Percentiles rank a stretch among this genome's conserved stretches.
Evolutionary conservation across 2,888 invertebrate species (phyloP).

Genomic region (Leptothorax acervorum): DNA sequence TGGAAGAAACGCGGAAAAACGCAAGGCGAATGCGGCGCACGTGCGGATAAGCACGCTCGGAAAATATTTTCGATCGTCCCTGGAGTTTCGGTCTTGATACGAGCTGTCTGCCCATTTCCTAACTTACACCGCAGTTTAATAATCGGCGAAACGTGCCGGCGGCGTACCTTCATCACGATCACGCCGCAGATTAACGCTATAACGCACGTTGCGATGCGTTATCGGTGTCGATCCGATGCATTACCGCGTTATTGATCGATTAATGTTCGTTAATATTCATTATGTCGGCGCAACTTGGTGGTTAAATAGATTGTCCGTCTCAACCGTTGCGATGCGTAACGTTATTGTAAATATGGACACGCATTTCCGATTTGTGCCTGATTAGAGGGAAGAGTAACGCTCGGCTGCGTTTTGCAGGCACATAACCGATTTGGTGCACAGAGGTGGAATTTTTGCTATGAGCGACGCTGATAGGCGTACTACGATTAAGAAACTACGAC

Average conservation of each 20-base stretch:
- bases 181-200: constrained; percentile 28
- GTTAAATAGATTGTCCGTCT: constrained; percentile 10
- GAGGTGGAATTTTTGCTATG: constrained; percentile 55
- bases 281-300: constrained; percentile 40
- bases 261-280: constrained; percentile 62
- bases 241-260: constrained; percentile 51
- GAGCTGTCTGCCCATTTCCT: constrained; percentile 33
- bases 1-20: constrained; percentile 75
- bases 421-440: constrained; percentile 15
- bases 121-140: constrained; percentile 44
- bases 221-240: constrained; percentile 27
- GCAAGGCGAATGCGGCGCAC: constrained; percentile 77
- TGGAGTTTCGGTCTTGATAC: constrained; percentile 49
- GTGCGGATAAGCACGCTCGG: constrained; percentile 74
- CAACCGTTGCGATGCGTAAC: constrained; percentile 8
- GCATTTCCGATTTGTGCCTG: constrained; percentile 32
- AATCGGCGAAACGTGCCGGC: constrained; percentile 36
- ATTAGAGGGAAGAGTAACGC: constrained; percentile 15
- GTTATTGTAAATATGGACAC: constrained; percentile 31
- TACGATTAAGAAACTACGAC: constrained; percentile 31
- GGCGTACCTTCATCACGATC: constrained; percentile 28
- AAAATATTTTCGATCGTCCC: constrained; percentile 72
- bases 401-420: neutral
- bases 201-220: constrained; percentile 3
- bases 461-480: constrained; percentile 50